A percentile compares a stretch with the other conserved stretches of the same genome.
These are phyloP conservation scores for Goniozus legneri DNA, from an alignment of 1,140 invertebrate species.

Conservation along the genomic window DNA sequence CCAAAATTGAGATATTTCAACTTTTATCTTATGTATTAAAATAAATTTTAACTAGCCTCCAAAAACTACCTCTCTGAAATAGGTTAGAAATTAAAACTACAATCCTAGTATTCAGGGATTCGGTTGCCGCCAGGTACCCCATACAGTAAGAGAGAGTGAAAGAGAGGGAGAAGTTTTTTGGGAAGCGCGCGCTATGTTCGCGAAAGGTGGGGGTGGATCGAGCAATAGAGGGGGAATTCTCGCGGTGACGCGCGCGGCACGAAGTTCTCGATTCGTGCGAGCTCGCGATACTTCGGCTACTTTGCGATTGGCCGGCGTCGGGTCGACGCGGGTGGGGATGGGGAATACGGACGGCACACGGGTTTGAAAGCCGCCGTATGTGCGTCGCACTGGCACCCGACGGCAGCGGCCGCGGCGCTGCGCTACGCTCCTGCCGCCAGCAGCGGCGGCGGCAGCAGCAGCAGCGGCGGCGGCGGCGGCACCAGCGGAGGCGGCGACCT, in stretches of 20 bases:
- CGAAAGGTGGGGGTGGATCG: background rate
- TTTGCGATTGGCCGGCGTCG: conserved; percentile 25
- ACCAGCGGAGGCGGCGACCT: conserved; percentile 18
- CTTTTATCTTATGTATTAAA: no score
- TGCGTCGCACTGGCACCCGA: conserved; percentile 23
- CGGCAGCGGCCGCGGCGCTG: conserved; percentile 10
- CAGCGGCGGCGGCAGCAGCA: conserved; percentile 2
- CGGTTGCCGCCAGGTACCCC: no score
- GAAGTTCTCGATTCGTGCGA: conserved; percentile 21
- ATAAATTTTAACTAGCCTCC: no score
- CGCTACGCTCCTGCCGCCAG: conserved; percentile 3
- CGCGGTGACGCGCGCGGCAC: no score
- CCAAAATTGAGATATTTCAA: no score
- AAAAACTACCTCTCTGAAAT: no score
- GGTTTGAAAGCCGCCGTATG: conserved; percentile 29
- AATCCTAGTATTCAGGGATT: background rate
- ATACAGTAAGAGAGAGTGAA: background rate
- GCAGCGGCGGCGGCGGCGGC: background rate
- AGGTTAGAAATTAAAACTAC: background rate
- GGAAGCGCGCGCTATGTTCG: no score
- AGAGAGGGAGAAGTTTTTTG: background rate
- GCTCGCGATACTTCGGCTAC: conserved; percentile 11
- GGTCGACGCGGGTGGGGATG: background rate
- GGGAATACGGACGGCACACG: conserved; percentile 3
- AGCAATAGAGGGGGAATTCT: no score